Evolutionary conservation across 2,888 invertebrate species (phyloP).

Genomic region (Nephrocerus scutellatus): DNA sequence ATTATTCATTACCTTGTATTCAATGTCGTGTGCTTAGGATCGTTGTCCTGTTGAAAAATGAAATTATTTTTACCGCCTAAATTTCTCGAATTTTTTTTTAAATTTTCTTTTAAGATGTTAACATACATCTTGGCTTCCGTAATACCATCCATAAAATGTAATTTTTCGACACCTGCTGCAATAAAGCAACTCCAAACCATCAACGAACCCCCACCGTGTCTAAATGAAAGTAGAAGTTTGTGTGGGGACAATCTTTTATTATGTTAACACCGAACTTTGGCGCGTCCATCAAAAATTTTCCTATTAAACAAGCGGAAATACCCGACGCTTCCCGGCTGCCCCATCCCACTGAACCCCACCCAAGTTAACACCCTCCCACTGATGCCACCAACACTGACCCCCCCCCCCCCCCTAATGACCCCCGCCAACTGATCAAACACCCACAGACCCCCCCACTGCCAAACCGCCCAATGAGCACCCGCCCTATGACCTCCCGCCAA

Average conservation of each 20-base stretch:
- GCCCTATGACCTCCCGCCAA: no score
- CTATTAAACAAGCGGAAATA: no score
- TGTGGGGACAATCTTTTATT: not conserved
- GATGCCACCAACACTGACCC: no score
- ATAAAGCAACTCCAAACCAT: not conserved
- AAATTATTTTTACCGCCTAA: not conserved
- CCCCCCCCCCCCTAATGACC: no score
- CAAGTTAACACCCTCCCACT: no score
- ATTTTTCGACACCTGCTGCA: not conserved
- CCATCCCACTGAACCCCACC: no score
- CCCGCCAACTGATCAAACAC: no score
- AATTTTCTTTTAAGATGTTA: not conserved
- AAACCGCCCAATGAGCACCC: no score
- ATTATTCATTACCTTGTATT: not conserved
- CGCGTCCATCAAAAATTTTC: not conserved
- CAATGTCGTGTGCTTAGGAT: no score
- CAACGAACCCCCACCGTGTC: not conserved
- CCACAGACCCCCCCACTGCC: no score
- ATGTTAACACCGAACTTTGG: not conserved
- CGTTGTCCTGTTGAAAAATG: not conserved
- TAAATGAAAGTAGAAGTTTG: not conserved
- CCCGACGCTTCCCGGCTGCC: no score
- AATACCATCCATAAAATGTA: not conserved
- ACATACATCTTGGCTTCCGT: not conserved
- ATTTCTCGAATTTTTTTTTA: not conserved